Evolutionary conservation across 2,888 invertebrate species (phyloP).

Genomic region (Epinotia demarniana): DNA sequence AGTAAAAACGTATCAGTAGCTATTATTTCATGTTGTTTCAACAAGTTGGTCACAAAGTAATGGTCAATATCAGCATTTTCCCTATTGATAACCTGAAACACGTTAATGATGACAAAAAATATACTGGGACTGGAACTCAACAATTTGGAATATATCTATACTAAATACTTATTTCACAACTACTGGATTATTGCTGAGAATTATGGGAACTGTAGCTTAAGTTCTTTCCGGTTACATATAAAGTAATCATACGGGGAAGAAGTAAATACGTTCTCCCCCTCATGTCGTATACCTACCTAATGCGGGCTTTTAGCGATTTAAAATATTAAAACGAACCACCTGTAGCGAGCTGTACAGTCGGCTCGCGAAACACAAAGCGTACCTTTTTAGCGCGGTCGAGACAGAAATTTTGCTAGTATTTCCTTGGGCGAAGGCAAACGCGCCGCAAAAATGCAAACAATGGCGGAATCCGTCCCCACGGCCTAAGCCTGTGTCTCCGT

Average conservation of each 20-base stretch:
- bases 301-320: slow-evolving; percentile 40
- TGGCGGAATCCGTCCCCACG: slow-evolving; percentile 52
- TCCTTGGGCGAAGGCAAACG: slow-evolving; percentile 63
- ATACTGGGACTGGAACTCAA: no score
- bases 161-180: no score
- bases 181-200: neutral
- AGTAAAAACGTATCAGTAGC: no score
- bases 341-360: slow-evolving; percentile 63
- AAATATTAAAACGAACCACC: slow-evolving; percentile 56
- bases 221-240: neutral
- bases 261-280: slow-evolving; percentile 12
- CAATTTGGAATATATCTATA: no score
- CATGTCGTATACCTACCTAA: slow-evolving; percentile 17
- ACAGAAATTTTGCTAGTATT: slow-evolving; percentile 67
- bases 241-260: slow-evolving; percentile 10
- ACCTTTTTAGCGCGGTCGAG: slow-evolving; percentile 65
- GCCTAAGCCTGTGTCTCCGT: slow-evolving; percentile 50
- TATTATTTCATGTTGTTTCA: no score
- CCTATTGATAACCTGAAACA: no score
- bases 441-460: slow-evolving; percentile 70
- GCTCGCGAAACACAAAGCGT: slow-evolving; percentile 64
- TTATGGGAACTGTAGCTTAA: neutral
- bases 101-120: no score
- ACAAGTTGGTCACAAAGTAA: no score
- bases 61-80: no score